phyloP scores from a whole-genome alignment of 2,888 invertebrate species.

The Watsonalla cultraria region DNA sequence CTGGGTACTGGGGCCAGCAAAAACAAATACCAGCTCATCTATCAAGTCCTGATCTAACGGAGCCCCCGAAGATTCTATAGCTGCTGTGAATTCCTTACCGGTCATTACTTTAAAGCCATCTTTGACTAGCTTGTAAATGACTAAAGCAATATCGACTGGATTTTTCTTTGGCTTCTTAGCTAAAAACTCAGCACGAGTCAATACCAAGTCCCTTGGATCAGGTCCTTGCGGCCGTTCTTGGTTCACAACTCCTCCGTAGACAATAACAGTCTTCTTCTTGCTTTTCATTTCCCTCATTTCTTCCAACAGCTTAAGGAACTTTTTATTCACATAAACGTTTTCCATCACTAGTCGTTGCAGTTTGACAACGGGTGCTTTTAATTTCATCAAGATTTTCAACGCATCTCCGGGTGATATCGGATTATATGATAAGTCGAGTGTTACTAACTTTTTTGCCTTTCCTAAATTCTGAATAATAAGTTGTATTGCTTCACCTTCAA shows the following conservation, averaged over 20 bases:
- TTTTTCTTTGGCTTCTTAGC: conserved; percentile 36
- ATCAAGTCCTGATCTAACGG: conserved; percentile 38
- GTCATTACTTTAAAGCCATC: conserved; percentile 29
- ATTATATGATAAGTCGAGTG: conserved; percentile 50
- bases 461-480: conserved; percentile 24
- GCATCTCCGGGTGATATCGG: conserved; percentile 46
- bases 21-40: conserved; percentile 35
- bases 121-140: conserved; percentile 37
- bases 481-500: conserved; percentile 35
- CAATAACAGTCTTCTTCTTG: conserved; percentile 32
- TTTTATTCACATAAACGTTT: conserved; percentile 36
- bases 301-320: conserved; percentile 31
- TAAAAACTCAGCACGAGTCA: conserved; percentile 46
- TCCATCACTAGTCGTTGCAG: conserved; percentile 44
- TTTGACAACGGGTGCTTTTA: conserved; percentile 31
- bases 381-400: conserved; percentile 29
- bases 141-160: conserved; percentile 40
- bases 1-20: conserved; percentile 31
- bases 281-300: conserved; percentile 26
- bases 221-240: conserved; percentile 21
- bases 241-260: conserved; percentile 36
- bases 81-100: conserved; percentile 29
- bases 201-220: conserved; percentile 42
- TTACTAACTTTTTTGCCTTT: conserved; percentile 37
- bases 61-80: conserved; percentile 24